phyloP scores from a whole-genome alignment of 2,888 invertebrate genomes.

The Nemoura dubitans region DNA sequence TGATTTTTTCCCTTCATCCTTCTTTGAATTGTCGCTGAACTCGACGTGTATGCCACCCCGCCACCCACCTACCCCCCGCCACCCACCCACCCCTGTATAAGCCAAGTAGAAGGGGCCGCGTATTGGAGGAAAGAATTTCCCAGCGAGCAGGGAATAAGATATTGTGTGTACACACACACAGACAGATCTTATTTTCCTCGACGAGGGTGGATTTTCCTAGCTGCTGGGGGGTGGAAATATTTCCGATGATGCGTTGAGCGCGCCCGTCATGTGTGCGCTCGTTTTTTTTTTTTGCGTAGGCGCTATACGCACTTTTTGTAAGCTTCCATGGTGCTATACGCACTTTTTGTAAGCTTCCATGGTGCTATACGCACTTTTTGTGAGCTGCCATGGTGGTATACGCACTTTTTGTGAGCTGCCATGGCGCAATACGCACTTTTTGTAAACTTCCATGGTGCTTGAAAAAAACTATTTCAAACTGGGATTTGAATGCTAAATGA shows the following conservation, averaged over 20 bases:
- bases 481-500: too few relatives aligned
- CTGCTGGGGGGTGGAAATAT: neutral
- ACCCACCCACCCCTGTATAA: neutral
- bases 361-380: too few relatives aligned
- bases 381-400: too few relatives aligned
- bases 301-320: neutral
- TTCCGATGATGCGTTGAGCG: conserved; percentile 26
- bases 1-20: neutral
- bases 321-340: too few relatives aligned
- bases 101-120: neutral
- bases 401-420: too few relatives aligned
- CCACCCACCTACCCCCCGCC: neutral
- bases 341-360: too few relatives aligned
- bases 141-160: conserved; percentile 29
- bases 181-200: neutral
- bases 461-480: too few relatives aligned
- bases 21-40: neutral
- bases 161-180: conserved; percentile 21
- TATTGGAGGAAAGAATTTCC: neutral
- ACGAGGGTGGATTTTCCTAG: neutral
- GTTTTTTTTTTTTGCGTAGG: too few relatives aligned
- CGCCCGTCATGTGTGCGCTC: neutral
- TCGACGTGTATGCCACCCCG: neutral
- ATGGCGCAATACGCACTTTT: too few relatives aligned
- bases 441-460: too few relatives aligned